Conservation (phyloP, 2,113 vertebrate genomes). For the Hypanus sabinus region DNA sequence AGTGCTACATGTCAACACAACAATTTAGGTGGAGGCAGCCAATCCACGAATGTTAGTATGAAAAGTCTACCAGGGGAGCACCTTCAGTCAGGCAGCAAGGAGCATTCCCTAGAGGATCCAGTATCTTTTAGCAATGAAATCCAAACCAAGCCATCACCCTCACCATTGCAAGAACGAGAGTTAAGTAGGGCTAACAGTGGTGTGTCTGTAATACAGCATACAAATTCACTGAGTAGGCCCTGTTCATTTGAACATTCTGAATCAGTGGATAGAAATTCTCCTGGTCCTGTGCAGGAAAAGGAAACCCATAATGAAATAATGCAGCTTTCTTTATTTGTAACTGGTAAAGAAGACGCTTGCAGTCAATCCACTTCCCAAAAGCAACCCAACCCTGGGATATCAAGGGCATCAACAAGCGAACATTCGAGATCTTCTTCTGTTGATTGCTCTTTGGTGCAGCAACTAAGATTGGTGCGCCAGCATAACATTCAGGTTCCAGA, state of each 20-base stretch:
- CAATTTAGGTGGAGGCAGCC: slow-evolving; percentile 49
- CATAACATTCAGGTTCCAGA: slow-evolving; percentile 96
- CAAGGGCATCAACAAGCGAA: slow-evolving; percentile 53
- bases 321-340: slow-evolving; percentile 50
- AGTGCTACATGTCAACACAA: slow-evolving; percentile 53
- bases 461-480: slow-evolving; percentile 82
- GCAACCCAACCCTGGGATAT: slow-evolving; percentile 47
- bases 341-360: slow-evolving; percentile 50
- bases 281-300: slow-evolving; percentile 63
- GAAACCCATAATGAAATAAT: slow-evolving; percentile 54
- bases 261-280: slow-evolving; percentile 66
- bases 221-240: slow-evolving; percentile 86
- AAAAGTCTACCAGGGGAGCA: slow-evolving; percentile 70
- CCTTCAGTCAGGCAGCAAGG: slow-evolving; percentile 54
- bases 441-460: slow-evolving; percentile 62
- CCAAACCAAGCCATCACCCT: slow-evolving; percentile 49
- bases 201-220: slow-evolving; percentile 95
- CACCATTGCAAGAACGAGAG: slow-evolving; percentile 59
- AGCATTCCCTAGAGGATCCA: slow-evolving; percentile 61
- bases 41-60: slow-evolving; percentile 54
- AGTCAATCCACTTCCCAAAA: slow-evolving; percentile 52
- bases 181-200: slow-evolving; percentile 80
- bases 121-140: slow-evolving; percentile 62
- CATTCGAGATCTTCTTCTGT: slow-evolving; percentile 44
- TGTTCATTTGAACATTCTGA: slow-evolving; percentile 83